phyloP scores from a whole-genome alignment of 2,888 invertebrate species.

The Lasioglossum calceatum region DNA sequence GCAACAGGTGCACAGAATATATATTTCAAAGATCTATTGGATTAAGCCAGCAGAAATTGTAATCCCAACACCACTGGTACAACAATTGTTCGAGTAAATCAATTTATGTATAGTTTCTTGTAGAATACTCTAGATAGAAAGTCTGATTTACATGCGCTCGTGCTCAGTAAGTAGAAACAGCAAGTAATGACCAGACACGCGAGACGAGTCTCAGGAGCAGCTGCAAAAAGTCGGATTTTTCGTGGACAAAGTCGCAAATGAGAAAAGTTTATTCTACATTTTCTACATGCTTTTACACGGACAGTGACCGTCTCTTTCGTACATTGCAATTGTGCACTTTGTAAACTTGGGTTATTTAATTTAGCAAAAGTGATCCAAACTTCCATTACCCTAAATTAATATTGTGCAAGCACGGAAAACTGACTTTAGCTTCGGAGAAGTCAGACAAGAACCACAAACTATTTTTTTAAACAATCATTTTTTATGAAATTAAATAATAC shows the following conservation, averaged over 20 bases:
- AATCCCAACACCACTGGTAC: not conserved
- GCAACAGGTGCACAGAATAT: not conserved
- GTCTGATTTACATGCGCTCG: not conserved
- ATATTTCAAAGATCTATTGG: not conserved
- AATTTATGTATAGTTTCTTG: not conserved
- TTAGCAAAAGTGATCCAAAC: no score
- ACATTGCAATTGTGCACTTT: not conserved
- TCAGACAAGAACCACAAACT: not conserved
- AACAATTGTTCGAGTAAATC: not conserved
- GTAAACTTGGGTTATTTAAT: not conserved
- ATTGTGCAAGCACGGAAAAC: no score
- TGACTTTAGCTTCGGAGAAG: no score
- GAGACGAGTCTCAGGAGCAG: not conserved
- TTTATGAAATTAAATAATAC: no score
- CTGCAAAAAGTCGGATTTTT: not conserved
- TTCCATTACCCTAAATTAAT: no score
- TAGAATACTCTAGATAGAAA: not conserved
- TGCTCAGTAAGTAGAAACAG: not conserved
- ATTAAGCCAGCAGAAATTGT: not conserved
- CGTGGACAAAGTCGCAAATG: not conserved
- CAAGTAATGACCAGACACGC: not conserved
- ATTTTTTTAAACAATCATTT: not conserved
- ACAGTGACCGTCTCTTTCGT: not conserved
- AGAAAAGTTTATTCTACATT: conserved; percentile 1
- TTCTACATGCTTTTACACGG: not conserved